Evolutionary conservation across 1,140 invertebrate genomes (phyloP), one percentile per base, ranked within the genome.

Genomic region (Harpegnathos saltator): DNA sequence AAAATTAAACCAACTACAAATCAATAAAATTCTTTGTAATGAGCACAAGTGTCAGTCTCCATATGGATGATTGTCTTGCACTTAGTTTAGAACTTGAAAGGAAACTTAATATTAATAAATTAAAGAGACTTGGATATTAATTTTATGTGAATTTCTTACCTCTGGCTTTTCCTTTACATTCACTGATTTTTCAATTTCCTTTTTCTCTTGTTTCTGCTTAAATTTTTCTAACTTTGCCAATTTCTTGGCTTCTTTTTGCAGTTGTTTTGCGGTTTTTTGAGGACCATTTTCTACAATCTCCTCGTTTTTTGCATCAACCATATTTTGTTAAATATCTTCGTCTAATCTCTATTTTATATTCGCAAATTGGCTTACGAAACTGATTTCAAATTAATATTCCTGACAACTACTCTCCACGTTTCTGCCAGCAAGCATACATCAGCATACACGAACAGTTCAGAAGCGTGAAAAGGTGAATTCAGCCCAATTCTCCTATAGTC

Each of bases 151-250:
- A 44, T 44, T 11, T 44, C 85, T 91, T 93, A 97, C 97, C 94
- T 97, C 96, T 33, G 95, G 87, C 88, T 96, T 96, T 87, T 96
- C 96, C 92, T 97, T 96, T 4, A 90, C 74, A 86, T 94, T 91
- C 78, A 84, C 86, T 1, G 59, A 4, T 15, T 89, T 86, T 1
- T 95, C 94, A 85, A 88, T 91, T 91, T 95, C 94, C 91, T 97
- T 97, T 91, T 98, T 98, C 61, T 98, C 97, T 91, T 98, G 95
- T 92, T 99, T 99, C 73, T 98, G 97, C 92, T 98, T 97, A 59
- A 99, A 97, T 94, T 99, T 99, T 85, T 98, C 98, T 81, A 98
- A 95, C 92, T 99, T 99, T 0, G 97, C 98, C 54, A 96, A 96
- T 91, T 98, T 98, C 83, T 98, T 97, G 0, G 97, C 97, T 94